Percentiles rank a stretch among this genome's conserved stretches.
Evolutionary conservation across 2,797 vertebrate species (phyloP).

Genomic region (Gymnocypris eckloni): DNA sequence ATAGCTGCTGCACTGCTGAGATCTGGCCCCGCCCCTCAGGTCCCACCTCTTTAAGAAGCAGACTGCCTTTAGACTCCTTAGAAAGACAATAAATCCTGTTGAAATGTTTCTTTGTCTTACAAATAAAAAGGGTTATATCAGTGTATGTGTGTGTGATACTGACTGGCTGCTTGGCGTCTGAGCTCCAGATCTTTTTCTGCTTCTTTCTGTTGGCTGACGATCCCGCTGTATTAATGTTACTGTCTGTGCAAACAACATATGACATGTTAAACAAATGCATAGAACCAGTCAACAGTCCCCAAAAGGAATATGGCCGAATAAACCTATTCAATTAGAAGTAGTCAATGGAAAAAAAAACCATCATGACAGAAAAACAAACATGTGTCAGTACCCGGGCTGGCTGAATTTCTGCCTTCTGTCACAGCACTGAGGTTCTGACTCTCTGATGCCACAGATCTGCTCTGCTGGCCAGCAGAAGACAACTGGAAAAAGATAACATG

Average conservation of each 20-base stretch:
- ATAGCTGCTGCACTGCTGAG: slow-evolving; percentile 78
- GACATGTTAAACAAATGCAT: neutral
- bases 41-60: slow-evolving; percentile 80
- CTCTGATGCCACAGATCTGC: slow-evolving; percentile 64
- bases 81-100: slow-evolving; percentile 13
- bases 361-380: neutral
- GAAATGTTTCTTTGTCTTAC: neutral
- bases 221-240: slow-evolving; percentile 60
- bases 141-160: slow-evolving; percentile 51
- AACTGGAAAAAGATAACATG: slow-evolving; percentile 14
- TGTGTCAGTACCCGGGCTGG: slow-evolving; percentile 66
- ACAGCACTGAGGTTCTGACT: slow-evolving; percentile 70
- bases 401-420: slow-evolving; percentile 69
- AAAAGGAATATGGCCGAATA: neutral
- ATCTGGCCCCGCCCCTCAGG: slow-evolving; percentile 75
- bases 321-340: neutral
- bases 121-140: neutral
- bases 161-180: slow-evolving; percentile 67
- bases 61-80: slow-evolving; percentile 70
- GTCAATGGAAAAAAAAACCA: neutral
- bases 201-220: slow-evolving; percentile 62
- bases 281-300: neutral
- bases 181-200: slow-evolving; percentile 64
- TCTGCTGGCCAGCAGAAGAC: slow-evolving; percentile 63
- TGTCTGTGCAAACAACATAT: slow-evolving; percentile 63